A percentile compares a stretch with the other conserved stretches of the same genome.
phyloP scores from a whole-genome alignment of 2,113 vertebrate genomes.

The Rhadina sibilatrix region DNA sequence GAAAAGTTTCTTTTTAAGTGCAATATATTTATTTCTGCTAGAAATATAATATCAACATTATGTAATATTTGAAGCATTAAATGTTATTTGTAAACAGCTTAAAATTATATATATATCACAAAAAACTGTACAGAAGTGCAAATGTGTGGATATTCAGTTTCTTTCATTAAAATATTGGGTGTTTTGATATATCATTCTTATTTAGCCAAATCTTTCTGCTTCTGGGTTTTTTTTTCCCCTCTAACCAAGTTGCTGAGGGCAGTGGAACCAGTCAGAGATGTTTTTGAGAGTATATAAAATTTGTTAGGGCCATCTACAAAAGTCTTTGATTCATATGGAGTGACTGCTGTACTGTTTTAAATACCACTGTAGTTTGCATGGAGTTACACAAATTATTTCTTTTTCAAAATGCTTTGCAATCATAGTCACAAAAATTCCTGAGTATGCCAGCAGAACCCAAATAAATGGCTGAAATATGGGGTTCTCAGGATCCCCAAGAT shows the following conservation, averaged over 20 bases:
- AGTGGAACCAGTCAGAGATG: background rate
- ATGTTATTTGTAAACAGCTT: constrained; percentile 94
- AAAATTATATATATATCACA: constrained; percentile 83
- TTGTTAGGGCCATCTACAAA: background rate
- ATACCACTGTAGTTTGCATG: background rate
- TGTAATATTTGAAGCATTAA: constrained; percentile 90
- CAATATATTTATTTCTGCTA: constrained; percentile 99
- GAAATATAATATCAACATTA: constrained; percentile 88
- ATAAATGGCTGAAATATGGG: background rate
- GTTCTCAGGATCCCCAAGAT: background rate
- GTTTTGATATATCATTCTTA: constrained; percentile 62
- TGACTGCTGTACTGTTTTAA: background rate
- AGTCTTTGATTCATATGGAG: background rate
- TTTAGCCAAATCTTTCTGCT: background rate
- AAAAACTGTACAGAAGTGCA: constrained; percentile 77
- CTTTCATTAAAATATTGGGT: constrained; percentile 78
- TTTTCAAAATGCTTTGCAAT: background rate
- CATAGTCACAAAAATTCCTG: background rate
- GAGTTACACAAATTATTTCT: background rate
- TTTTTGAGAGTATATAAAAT: background rate
- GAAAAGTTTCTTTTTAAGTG: constrained; percentile 90
- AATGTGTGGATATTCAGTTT: constrained; percentile 74
- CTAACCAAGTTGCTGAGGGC: background rate
- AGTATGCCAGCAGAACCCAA: background rate
- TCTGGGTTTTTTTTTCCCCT: background rate